Conservation (phyloP, 92 coral and sea anemone genomes). For the Phenganax subtilis region DNA sequence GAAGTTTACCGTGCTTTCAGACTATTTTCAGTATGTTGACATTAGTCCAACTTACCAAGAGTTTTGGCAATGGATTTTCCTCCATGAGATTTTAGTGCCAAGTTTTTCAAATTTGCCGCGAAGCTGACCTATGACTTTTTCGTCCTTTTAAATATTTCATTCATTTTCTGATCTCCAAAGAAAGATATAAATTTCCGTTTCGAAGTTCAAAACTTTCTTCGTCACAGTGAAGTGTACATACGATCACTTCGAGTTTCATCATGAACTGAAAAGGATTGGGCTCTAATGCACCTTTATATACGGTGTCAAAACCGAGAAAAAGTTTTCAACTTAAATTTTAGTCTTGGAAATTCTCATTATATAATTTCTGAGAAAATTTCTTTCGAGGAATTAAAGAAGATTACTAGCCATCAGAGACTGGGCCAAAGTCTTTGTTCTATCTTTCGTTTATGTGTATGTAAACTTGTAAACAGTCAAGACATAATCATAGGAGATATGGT, state of each 20-base stretch:
- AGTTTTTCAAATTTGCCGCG: constrained; percentile 17
- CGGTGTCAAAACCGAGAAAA: neutral
- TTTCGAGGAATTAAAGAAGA: neutral
- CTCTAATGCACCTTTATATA: neutral
- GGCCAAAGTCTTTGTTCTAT: neutral
- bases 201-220: neutral
- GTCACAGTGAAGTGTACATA: neutral
- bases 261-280: neutral
- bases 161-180: too few relatives aligned
- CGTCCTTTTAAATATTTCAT: too few relatives aligned
- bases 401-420: neutral
- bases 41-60: neutral
- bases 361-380: neutral
- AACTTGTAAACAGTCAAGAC: neutral
- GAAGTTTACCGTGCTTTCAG: too few relatives aligned
- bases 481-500: too few relatives aligned
- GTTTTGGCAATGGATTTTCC: neutral
- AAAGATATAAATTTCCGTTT: neutral
- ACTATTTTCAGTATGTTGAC: neutral
- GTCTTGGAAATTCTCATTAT: neutral
- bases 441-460: neutral
- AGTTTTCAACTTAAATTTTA: constrained; percentile 4
- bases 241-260: neutral
- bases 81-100: neutral
- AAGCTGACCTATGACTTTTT: constrained; percentile 5